Evolutionary conservation across 2,797 vertebrate species (phyloP).

Genomic region (Gymnopithys bicolor): DNA sequence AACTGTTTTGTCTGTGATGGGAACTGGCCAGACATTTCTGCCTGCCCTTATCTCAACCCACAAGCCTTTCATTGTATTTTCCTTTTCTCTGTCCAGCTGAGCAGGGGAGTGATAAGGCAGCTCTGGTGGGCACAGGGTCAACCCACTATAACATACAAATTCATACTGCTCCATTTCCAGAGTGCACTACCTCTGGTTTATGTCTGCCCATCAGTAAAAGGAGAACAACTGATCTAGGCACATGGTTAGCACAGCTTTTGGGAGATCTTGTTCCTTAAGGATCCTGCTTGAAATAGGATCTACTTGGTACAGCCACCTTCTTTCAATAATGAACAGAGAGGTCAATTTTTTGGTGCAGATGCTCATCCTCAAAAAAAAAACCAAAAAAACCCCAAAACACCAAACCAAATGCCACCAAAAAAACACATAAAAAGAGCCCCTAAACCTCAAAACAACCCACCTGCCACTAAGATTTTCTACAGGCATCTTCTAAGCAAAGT

Average conservation of each 20-base stretch:
- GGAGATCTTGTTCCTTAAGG: background rate
- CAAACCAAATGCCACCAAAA: background rate
- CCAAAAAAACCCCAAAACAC: background rate
- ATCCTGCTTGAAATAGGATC: background rate
- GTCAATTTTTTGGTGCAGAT: background rate
- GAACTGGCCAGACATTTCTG: background rate
- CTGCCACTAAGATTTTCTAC: background rate
- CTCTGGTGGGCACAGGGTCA: background rate
- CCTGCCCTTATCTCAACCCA: background rate
- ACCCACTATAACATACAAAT: background rate
- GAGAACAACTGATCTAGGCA: background rate
- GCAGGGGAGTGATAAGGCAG: background rate
- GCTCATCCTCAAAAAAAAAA: background rate
- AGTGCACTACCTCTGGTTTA: background rate
- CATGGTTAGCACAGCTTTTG: background rate
- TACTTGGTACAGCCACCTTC: background rate
- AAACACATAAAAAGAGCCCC: background rate
- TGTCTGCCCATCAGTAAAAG: background rate
- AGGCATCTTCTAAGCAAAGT: background rate
- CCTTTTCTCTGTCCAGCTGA: background rate
- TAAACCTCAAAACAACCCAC: background rate
- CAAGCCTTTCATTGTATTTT: background rate
- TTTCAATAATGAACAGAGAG: background rate
- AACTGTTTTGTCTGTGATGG: background rate
- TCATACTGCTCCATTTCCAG: background rate